Conservation (phyloP, 2,888 invertebrate genomes). For the Chymomyza caudatula region DNA sequence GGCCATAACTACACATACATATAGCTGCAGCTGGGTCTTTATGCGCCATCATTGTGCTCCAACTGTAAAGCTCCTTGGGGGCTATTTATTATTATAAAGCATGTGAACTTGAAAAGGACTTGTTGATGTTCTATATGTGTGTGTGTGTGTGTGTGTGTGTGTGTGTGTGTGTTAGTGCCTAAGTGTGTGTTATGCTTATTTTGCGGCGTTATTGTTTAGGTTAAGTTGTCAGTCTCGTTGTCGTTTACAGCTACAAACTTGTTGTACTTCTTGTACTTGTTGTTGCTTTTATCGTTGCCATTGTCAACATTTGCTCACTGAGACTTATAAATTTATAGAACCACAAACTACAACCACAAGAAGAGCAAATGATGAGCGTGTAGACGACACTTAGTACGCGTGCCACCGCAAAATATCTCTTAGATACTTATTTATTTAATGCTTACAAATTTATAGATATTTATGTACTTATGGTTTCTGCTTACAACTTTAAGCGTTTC, state of each 20-base stretch:
- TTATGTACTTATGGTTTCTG: not conserved
- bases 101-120: slow-evolving; percentile 74
- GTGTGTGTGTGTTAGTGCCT: slow-evolving; percentile 1
- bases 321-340: slow-evolving; percentile 58
- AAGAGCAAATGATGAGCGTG: no score
- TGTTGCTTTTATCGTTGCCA: slow-evolving; percentile 27
- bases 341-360: slow-evolving; percentile 44
- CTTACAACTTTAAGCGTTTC: not conserved
- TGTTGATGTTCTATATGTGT: slow-evolving; percentile 55
- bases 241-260: slow-evolving; percentile 4
- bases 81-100: slow-evolving; percentile 72
- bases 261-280: slow-evolving; percentile 33
- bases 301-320: slow-evolving; percentile 31
- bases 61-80: slow-evolving; percentile 62
- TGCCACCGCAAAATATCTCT: slow-evolving; percentile 14
- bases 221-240: slow-evolving; percentile 7
- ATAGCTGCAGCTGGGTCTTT: not conserved
- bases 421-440: not conserved
- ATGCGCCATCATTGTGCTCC: not conserved
- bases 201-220: not conserved
- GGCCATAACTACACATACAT: not conserved
- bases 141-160: slow-evolving; percentile 8
- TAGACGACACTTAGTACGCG: slow-evolving; percentile 25
- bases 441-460: not conserved
- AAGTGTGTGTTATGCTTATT: not conserved